Conservation (phyloP, 1,140 invertebrate genomes). For the Neoseiulus cucumeris region DNA sequence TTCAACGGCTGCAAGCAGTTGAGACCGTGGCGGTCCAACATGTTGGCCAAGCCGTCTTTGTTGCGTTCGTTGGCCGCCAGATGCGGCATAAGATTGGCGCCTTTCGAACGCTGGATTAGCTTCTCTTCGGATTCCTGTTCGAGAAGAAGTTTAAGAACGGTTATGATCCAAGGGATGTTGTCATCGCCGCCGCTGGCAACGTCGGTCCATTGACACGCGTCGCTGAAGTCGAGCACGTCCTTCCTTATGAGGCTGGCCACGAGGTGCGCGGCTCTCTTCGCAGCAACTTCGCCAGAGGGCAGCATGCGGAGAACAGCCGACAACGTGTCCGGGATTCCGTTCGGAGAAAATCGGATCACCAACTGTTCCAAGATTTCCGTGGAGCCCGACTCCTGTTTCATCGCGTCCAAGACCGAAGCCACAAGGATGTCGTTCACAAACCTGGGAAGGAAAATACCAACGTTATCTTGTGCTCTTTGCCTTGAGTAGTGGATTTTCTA, state of each 20-base stretch:
- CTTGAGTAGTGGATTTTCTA: no score
- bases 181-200: not conserved
- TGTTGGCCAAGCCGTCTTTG: not conserved
- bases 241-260: not conserved
- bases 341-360: not conserved
- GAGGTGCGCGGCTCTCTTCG: not conserved
- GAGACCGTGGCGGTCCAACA: slow-evolving; percentile 10
- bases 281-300: not conserved
- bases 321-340: not conserved
- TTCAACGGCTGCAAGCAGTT: not conserved
- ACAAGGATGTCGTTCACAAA: slow-evolving; percentile 7
- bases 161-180: not conserved
- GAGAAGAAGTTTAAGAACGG: not conserved
- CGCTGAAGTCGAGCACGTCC: not conserved
- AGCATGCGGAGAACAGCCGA: not conserved
- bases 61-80: not conserved
- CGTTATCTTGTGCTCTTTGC: no score
- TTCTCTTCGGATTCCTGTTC: not conserved
- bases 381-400: not conserved
- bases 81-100: not conserved
- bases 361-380: slow-evolving; percentile 6
- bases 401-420: not conserved
- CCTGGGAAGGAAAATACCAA: not conserved
- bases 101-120: not conserved
- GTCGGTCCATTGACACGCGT: slow-evolving; percentile 1